Evolutionary conservation across 2,113 vertebrate genomes (phyloP), one percentile per base, ranked within the genome.

Genomic region (Pluvianellus socialis): DNA sequence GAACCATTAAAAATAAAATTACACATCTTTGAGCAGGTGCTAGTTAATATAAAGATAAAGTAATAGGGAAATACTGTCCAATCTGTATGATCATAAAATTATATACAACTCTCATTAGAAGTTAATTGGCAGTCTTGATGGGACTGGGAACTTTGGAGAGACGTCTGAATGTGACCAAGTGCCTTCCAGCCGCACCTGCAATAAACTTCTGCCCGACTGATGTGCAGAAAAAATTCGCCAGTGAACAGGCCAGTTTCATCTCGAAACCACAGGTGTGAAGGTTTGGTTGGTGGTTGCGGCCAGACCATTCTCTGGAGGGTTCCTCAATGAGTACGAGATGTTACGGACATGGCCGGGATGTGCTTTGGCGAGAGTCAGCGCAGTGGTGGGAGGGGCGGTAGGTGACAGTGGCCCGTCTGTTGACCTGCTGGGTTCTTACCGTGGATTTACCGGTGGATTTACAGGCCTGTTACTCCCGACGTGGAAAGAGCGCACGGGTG

Each of bases 81-180:
- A 11, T 77, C 45, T 72, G 19, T 44, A 4, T 50, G 44, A 65
- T 79, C 49, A 30, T n/a, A 42, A 56, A 58, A 71, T 89, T 82
- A 55, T 70, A 16, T 50, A 23, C 18, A 75, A 6, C 16, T 45
- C 65, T 89, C 38, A 61, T 92, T 96, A 80, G 61, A 79, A 79
- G 45, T 79, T 95, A 97, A 92, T 74, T 86, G 70, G 63, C 42
- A 73, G 55, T 61, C 61, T 94, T 87, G 53, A 61, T 76, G 40
- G 68, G 70, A 68, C 23, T 28, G 13, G 40, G 28, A 85, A 95
- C 67, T 93, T 96, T 19, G 52, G 24, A 79, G 67, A 22, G 21
- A 42, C 4, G 3, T 63, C 59, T 58, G 63, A 74, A 40, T 23
- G 28, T 59, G 56, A 59, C 53, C 6, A 5, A 82, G 45, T 47